Evolutionary conservation across 2,113 vertebrate species (phyloP).

Genomic region (Coryphaenoides rupestris): DNA sequence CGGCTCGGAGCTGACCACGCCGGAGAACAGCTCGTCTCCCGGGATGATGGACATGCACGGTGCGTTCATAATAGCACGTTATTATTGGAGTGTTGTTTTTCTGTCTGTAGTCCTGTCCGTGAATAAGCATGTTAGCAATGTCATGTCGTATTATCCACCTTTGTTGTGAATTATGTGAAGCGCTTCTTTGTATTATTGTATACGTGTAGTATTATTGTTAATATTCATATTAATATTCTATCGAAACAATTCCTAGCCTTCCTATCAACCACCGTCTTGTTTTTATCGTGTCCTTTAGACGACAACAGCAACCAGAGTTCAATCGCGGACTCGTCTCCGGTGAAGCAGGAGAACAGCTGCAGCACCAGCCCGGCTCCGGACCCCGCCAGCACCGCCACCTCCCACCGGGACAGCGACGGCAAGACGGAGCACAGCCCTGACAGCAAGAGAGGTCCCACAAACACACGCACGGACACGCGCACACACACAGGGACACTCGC

Average conservation of each 20-base stretch:
- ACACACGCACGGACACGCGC: conserved; percentile 1
- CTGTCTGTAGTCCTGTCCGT: not conserved
- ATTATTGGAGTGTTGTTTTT: too few relatives aligned
- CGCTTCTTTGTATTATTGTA: too few relatives aligned
- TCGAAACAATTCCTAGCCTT: too few relatives aligned
- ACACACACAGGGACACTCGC: not conserved
- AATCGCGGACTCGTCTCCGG: conserved; percentile 91
- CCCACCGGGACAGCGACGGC: conserved; percentile 75
- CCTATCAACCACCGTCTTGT: too few relatives aligned
- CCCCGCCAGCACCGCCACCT: conserved; percentile 59
- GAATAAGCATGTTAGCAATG: not conserved
- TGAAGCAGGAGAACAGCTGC: conserved; percentile 94
- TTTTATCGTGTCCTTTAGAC: conserved; percentile 66
- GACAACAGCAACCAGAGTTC: conserved; percentile 99
- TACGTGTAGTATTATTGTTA: too few relatives aligned
- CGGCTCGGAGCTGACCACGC: conserved; percentile 91
- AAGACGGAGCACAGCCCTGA: conserved; percentile 85
- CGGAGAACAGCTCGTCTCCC: conserved; percentile 95
- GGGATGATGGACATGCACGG: conserved; percentile 99
- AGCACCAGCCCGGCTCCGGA: conserved; percentile 91
- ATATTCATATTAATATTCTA: too few relatives aligned
- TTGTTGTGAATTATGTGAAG: too few relatives aligned
- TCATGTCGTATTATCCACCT: not conserved
- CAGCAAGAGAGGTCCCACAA: conserved; percentile 70
- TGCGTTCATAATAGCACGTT: conserved; percentile 36